A percentile compares a stretch with the other conserved stretches of the same genome.
Evolutionary conservation across 2,888 invertebrate species (phyloP).

Genomic region (Yponomeuta plumbellus): DNA sequence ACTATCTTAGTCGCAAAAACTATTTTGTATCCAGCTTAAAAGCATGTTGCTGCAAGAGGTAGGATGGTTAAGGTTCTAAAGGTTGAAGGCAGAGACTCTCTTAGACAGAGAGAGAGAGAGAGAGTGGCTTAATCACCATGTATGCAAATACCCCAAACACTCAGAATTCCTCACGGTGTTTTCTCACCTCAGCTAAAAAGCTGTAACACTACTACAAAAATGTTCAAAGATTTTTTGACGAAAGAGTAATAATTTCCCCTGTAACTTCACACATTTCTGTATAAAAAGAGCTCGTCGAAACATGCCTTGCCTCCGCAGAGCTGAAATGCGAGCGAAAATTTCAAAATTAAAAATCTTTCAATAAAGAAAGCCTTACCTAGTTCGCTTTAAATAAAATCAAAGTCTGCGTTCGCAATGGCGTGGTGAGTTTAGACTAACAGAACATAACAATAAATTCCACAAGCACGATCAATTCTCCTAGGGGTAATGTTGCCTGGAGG

Average conservation of each 20-base stretch:
- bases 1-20: no score
- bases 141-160: no score
- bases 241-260: not conserved
- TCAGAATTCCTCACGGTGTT: no score
- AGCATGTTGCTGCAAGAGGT: no score
- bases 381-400: slow-evolving; percentile 46
- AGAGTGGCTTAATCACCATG: no score
- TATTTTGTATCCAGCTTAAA: no score
- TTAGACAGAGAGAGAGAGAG: no score
- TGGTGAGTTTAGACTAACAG: not conserved
- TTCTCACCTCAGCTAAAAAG: no score
- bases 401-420: slow-evolving; percentile 21
- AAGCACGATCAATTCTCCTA: no score
- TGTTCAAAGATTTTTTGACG: not conserved
- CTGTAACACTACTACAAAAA: not conserved
- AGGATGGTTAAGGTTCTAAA: no score
- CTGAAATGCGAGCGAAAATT: slow-evolving; percentile 3
- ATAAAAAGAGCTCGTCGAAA: not conserved
- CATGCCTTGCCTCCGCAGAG: not conserved
- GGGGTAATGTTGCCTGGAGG: no score
- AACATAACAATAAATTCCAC: not conserved
- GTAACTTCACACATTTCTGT: slow-evolving; percentile 1
- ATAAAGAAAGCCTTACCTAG: slow-evolving; percentile 35
- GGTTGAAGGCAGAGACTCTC: no score
- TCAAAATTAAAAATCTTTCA: slow-evolving; percentile 34